Conservation (phyloP, 2,888 invertebrate genomes). For the Synanthedon formicaeformis region DNA sequence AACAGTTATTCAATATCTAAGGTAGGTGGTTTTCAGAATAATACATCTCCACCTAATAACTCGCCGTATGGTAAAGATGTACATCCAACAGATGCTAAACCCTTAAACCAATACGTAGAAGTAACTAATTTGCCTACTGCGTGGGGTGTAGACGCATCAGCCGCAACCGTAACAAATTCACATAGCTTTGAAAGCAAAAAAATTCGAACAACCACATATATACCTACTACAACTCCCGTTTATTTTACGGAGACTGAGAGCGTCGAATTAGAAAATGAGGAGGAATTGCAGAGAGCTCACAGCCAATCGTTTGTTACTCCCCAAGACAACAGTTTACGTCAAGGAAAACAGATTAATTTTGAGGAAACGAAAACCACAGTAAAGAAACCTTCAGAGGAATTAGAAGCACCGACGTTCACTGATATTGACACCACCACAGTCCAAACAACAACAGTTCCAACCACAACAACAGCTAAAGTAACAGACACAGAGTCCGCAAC, state of each 20-base stretch:
- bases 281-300: conserved; percentile 76
- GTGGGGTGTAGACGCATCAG: conserved; percentile 51
- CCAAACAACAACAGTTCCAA: conserved; percentile 34
- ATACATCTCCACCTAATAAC: conserved; percentile 31
- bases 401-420: conserved; percentile 50
- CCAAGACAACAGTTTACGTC: conserved; percentile 56
- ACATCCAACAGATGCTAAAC: conserved; percentile 52
- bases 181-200: conserved; percentile 57
- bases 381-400: conserved; percentile 47
- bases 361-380: conserved; percentile 27
- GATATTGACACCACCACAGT: conserved; percentile 34
- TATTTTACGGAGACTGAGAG: conserved; percentile 54
- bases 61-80: conserved; percentile 60
- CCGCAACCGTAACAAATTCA: conserved; percentile 31
- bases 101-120: conserved; percentile 55
- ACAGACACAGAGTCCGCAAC: conserved; percentile 27
- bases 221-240: conserved; percentile 40
- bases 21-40: conserved; percentile 59
- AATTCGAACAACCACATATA: conserved; percentile 32
- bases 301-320: conserved; percentile 77
- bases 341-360: conserved; percentile 48
- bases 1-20: conserved; percentile 37
- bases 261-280: conserved; percentile 67
- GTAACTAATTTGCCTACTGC: conserved; percentile 55
- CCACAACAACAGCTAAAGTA: conserved; percentile 25